Evolutionary conservation across 1,140 invertebrate genomes (phyloP).

Genomic region (Penaeus indicus): DNA sequence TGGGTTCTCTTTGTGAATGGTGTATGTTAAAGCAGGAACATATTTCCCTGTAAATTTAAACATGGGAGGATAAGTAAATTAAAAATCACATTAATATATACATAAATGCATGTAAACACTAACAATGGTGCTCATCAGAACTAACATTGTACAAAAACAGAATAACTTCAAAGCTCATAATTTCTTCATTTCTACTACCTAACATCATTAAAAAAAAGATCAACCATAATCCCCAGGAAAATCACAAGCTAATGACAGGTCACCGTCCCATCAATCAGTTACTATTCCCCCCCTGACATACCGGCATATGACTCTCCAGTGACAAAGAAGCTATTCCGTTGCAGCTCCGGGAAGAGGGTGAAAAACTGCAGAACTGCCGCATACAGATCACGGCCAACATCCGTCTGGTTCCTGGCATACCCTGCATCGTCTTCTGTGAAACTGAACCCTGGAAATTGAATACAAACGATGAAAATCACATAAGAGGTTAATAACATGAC

Average conservation of each 20-base stretch:
- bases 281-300: not conserved
- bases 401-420: slow-evolving; percentile 70
- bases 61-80: not conserved
- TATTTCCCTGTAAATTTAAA: slow-evolving; percentile 60
- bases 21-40: slow-evolving; percentile 59
- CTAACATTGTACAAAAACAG: not conserved
- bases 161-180: no score
- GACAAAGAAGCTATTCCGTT: slow-evolving; percentile 59
- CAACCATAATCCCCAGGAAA: no score
- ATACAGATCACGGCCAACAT: slow-evolving; percentile 72
- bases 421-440: slow-evolving; percentile 68
- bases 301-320: slow-evolving; percentile 64
- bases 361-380: slow-evolving; percentile 67
- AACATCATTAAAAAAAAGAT: not conserved
- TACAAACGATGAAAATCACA: not conserved
- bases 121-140: not conserved
- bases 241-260: no score
- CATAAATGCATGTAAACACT: not conserved
- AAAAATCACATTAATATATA: not conserved
- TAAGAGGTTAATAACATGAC: no score
- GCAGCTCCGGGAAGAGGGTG: slow-evolving; percentile 58
- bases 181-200: no score
- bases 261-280: not conserved
- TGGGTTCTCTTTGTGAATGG: slow-evolving; percentile 61
- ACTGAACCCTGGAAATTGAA: slow-evolving; percentile 67